Evolutionary conservation across 2,113 vertebrate species (phyloP).

Genomic region (Piaya cayana): DNA sequence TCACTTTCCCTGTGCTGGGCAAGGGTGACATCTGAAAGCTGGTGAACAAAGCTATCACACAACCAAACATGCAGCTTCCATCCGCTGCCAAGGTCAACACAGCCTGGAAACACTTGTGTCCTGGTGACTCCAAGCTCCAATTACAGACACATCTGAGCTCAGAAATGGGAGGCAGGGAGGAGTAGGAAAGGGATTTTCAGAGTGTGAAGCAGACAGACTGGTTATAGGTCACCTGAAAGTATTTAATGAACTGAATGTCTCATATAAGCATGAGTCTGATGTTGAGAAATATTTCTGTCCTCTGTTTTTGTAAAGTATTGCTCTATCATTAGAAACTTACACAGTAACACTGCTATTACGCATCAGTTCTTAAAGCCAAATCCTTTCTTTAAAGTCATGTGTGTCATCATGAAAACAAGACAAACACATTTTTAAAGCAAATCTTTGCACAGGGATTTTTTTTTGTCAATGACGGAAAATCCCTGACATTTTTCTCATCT

Average conservation of each 20-base stretch:
- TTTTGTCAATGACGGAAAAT: background rate
- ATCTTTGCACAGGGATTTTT: background rate
- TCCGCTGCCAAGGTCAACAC: background rate
- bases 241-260: background rate
- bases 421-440: background rate
- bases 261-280: background rate
- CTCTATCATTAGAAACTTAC: background rate
- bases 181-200: background rate
- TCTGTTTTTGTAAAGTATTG: background rate
- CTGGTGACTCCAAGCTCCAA: background rate
- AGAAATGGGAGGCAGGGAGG: background rate
- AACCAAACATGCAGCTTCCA: background rate
- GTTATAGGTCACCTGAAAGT: constrained; percentile 20
- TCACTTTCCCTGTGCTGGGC: background rate
- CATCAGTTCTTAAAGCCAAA: background rate
- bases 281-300: background rate
- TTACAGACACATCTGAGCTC: constrained; percentile 13
- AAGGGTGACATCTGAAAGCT: background rate
- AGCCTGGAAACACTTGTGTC: constrained; percentile 12
- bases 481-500: background rate
- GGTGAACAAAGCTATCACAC: background rate
- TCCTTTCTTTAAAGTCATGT: background rate
- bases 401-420: background rate
- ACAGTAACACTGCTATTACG: background rate
- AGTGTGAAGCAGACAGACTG: background rate